These are phyloP conservation scores for Mythimna ferrago DNA, from an alignment of 2,888 invertebrate genomes.

Conservation along the genomic window DNA sequence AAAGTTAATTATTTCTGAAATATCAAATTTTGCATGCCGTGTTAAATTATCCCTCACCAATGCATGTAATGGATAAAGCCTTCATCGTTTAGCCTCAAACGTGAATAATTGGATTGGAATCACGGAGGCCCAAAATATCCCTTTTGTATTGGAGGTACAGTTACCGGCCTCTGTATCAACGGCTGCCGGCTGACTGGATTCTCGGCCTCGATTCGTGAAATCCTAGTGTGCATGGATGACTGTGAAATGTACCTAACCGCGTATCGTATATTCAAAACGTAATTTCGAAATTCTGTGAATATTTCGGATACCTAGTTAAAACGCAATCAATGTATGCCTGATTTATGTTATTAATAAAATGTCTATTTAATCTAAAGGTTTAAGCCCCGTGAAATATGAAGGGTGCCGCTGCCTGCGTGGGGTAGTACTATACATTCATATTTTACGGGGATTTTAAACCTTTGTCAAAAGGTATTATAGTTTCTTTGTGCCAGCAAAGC, in stretches of 20 bases:
- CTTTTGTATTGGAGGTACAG: slow-evolving; percentile 2
- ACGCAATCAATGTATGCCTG: not conserved
- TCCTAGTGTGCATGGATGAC: slow-evolving; percentile 16
- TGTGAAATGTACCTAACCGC: slow-evolving; percentile 9
- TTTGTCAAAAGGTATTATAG: not conserved
- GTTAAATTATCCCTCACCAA: not conserved
- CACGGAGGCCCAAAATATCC: slow-evolving; percentile 11
- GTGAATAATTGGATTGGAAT: slow-evolving; percentile 25
- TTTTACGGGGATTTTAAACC: not conserved
- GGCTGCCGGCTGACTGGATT: slow-evolving; percentile 22
- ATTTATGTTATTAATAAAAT: slow-evolving; percentile 3
- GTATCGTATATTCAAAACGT: slow-evolving; percentile 6
- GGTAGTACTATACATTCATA: not conserved
- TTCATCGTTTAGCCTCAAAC: slow-evolving; percentile 11
- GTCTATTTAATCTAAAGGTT: not conserved
- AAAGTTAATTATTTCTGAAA: not conserved
- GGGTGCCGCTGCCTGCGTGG: not conserved
- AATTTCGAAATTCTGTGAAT: not conserved
- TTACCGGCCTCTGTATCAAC: slow-evolving; percentile 6
- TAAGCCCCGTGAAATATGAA: not conserved
- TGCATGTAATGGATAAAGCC: not conserved
- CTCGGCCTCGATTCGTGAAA: slow-evolving; percentile 34
- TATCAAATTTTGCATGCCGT: not conserved
- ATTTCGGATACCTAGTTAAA: not conserved
- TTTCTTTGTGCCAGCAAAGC: not conserved